Evolutionary conservation across 2,888 invertebrate genomes (phyloP).

Genomic region (Aphidoletes aphidimyza): DNA sequence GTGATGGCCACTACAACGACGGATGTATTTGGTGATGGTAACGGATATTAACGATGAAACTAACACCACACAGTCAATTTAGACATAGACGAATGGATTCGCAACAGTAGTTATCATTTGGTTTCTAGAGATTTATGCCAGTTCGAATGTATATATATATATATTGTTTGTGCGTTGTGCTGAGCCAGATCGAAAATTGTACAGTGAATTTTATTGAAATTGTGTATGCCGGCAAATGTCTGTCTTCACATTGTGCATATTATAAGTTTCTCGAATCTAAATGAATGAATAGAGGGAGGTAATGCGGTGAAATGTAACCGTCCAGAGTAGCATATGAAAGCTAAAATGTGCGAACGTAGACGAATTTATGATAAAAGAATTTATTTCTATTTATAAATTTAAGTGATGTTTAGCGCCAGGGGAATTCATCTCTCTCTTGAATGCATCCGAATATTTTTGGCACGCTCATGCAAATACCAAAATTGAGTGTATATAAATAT

Average conservation of each 20-base stretch:
- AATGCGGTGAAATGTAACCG: not conserved
- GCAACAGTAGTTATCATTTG: not conserved
- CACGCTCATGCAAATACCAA: no score
- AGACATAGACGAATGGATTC: not conserved
- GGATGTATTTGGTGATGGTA: not conserved
- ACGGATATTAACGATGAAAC: not conserved
- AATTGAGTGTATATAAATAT: no score
- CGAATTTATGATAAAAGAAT: not conserved
- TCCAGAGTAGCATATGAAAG: not conserved
- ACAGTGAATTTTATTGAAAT: not conserved
- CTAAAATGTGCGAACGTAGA: not conserved
- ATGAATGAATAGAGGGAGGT: no score
- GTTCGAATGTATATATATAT: not conserved
- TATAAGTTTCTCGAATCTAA: no score
- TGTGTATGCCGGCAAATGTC: not conserved
- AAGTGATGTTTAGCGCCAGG: no score
- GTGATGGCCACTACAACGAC: not conserved
- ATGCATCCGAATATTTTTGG: no score
- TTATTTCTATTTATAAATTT: constrained; percentile 10
- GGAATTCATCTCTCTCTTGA: no score
- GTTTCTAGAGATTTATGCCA: constrained; percentile 8
- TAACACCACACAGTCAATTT: not conserved
- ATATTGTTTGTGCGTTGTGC: not conserved
- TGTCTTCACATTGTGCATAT: no score
- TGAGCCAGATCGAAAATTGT: not conserved